phyloP scores from a whole-genome alignment of 2,797 vertebrate species.

The Halcyon smyrnensis region DNA sequence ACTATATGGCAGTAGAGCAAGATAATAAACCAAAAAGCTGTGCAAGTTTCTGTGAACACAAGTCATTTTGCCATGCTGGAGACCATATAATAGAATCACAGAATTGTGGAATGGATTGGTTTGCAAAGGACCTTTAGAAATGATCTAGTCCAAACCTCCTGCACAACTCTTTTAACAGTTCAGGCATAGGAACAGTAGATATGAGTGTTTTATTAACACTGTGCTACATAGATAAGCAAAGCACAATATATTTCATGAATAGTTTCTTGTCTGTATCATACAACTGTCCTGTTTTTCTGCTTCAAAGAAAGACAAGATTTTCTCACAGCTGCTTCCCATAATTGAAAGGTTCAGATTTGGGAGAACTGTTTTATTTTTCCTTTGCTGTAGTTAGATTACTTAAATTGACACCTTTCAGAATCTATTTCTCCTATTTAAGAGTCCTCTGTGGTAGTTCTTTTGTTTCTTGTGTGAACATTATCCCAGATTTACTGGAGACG shows the following conservation, averaged over 20 bases:
- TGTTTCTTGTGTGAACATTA: slow-evolving; percentile 55
- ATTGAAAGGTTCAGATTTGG: slow-evolving; percentile 44
- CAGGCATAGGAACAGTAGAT: not conserved
- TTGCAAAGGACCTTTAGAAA: not conserved
- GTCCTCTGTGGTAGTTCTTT: slow-evolving; percentile 56
- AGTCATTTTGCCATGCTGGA: not conserved
- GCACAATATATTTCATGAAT: not conserved
- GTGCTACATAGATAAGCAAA: not conserved
- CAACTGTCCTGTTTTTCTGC: not conserved
- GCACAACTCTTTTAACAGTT: not conserved
- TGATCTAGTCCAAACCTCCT: not conserved
- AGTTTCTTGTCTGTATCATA: not conserved
- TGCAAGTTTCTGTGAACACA: not conserved
- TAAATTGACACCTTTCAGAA: slow-evolving; percentile 67
- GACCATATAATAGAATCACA: not conserved
- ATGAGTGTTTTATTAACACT: not conserved
- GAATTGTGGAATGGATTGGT: not conserved
- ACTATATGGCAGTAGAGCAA: not conserved
- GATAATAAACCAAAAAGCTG: rapidly evolving
- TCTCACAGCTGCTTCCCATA: slow-evolving; percentile 5
- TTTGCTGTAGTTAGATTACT: slow-evolving; percentile 57
- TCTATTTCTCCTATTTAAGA: slow-evolving; percentile 51
- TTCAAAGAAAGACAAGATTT: slow-evolving; percentile 24
- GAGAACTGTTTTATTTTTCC: slow-evolving; percentile 56
- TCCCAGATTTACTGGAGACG: slow-evolving; percentile 50